A percentile compares a stretch with the other conserved stretches of the same genome.
Conservation (phyloP, 53 echinoderm and acorn worm species). For the Temnopleurus reevesii region DNA sequence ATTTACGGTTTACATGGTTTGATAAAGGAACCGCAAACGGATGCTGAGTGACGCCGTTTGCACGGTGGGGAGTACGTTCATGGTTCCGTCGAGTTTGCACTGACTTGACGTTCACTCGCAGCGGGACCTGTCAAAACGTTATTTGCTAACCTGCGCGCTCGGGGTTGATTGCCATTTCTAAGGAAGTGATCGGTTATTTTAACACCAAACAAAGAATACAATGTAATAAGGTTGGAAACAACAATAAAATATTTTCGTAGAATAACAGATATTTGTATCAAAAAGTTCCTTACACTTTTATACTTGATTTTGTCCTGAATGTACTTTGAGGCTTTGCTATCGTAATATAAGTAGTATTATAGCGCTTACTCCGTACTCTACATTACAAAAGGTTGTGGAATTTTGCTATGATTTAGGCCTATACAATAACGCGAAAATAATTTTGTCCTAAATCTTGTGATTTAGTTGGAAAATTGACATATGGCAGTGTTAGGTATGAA, state of each 20-base stretch:
- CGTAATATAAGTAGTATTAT: too few relatives aligned
- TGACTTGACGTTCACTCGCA: slow-evolving; percentile 14
- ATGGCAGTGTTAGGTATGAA: too few relatives aligned
- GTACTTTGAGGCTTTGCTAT: too few relatives aligned
- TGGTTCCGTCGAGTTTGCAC: slow-evolving; percentile 14
- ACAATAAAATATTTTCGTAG: background rate
- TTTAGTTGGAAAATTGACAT: too few relatives aligned
- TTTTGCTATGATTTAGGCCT: too few relatives aligned
- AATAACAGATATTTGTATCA: background rate
- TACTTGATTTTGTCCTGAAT: too few relatives aligned
- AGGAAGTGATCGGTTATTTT: slow-evolving; percentile 18
- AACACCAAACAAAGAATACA: background rate
- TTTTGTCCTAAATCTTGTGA: too few relatives aligned
- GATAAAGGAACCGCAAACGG: background rate
- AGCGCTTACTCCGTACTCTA: too few relatives aligned
- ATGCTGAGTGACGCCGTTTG: slow-evolving; percentile 24
- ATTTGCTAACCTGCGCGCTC: background rate
- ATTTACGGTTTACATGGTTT: background rate
- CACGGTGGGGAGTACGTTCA: slow-evolving; percentile 18
- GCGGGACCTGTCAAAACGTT: slow-evolving; percentile 11
- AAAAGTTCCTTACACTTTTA: too few relatives aligned
- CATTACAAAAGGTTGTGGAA: too few relatives aligned
- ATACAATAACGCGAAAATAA: too few relatives aligned
- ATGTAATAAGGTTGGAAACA: background rate
- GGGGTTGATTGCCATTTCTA: background rate